Evolutionary conservation across 2,113 vertebrate species (phyloP).

Genomic region (Todiramphus chloris): DNA sequence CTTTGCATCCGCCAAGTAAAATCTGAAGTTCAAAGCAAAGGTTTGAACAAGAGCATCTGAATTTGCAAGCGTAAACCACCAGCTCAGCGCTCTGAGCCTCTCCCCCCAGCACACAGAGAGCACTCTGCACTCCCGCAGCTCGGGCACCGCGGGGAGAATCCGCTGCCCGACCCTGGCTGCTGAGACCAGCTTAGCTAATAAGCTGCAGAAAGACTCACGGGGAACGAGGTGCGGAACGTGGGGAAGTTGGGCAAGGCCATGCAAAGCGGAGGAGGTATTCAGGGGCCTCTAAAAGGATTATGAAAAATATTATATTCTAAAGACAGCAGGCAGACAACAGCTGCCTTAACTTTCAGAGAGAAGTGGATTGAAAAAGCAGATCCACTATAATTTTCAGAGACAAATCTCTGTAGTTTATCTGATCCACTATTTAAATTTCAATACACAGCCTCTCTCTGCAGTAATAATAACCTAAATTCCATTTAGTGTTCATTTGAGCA

Average conservation of each 20-base stretch:
- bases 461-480: slow-evolving; percentile 85
- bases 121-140: neutral
- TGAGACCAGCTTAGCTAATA: neutral
- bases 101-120: neutral
- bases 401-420: slow-evolving; percentile 69
- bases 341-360: slow-evolving; percentile 60
- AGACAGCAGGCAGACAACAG: slow-evolving; percentile 71
- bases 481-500: slow-evolving; percentile 97
- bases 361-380: slow-evolving; percentile 57
- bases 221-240: neutral
- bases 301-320: slow-evolving; percentile 65
- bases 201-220: neutral
- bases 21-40: neutral
- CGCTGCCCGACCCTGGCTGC: neutral
- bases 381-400: slow-evolving; percentile 67
- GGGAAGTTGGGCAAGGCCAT: neutral
- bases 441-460: slow-evolving; percentile 66
- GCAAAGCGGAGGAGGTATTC: slow-evolving; percentile 38
- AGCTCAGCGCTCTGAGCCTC: accelerated
- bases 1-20: neutral
- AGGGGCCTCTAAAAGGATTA: slow-evolving; percentile 70
- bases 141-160: neutral
- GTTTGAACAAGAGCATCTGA: neutral
- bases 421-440: slow-evolving; percentile 74
- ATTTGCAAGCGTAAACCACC: neutral